phyloP scores from a whole-genome alignment of 2,888 invertebrate genomes.

The Coremacera marginata region DNA sequence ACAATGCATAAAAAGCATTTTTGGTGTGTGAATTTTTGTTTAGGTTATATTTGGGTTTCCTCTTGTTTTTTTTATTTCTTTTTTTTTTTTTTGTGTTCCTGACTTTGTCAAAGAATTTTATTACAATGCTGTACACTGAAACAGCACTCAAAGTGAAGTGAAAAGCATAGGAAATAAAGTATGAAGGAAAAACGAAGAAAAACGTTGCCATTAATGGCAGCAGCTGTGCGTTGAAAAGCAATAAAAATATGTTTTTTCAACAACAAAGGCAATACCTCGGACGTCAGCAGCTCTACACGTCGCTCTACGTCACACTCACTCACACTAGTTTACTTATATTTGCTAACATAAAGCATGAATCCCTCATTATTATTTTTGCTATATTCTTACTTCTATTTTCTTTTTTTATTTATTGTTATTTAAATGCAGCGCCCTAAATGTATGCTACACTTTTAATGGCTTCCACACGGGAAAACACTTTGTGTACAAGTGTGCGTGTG shows the following conservation, averaged over 20 bases:
- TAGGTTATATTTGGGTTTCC: too few species aligned
- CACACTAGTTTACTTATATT: neutral
- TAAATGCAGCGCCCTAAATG: slow-evolving; percentile 24
- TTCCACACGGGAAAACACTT: slow-evolving; percentile 36
- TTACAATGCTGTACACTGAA: neutral
- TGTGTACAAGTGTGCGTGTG: neutral
- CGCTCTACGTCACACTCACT: neutral
- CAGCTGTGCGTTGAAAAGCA: neutral
- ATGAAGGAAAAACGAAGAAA: neutral
- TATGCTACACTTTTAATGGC: slow-evolving; percentile 39
- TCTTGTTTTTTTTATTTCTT: too few species aligned
- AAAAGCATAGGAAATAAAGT: neutral
- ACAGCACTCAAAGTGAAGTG: neutral
- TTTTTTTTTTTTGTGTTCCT: too few species aligned
- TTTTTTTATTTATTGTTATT: slow-evolving; percentile 17
- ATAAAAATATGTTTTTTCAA: neutral
- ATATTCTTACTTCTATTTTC: too few species aligned
- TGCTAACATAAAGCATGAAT: neutral
- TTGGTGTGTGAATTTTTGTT: too few species aligned
- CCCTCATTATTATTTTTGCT: slow-evolving; percentile 2
- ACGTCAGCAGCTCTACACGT: too few species aligned
- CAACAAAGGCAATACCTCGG: too few species aligned
- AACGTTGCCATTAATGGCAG: neutral
- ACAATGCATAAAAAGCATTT: too few species aligned
- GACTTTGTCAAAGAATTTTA: slow-evolving; percentile 19